Base-by-base conservation (phyloP, 92 coral and sea anemone genomes). In the Pocillopora grandis region DNA sequence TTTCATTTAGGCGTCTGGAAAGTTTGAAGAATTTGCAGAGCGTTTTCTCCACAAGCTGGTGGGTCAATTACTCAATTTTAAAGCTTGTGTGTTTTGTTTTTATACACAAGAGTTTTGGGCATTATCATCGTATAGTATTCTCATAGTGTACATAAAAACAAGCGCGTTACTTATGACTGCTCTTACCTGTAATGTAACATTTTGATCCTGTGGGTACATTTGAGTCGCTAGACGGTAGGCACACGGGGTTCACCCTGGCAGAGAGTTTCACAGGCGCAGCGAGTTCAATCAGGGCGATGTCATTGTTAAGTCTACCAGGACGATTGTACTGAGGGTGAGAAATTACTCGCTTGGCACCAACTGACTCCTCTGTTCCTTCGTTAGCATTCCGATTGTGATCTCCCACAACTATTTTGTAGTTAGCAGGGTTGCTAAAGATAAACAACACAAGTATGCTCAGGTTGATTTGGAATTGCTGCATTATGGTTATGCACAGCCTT, bases 281-380 rank as follows among this genome's bases (percentile, higher is more conserved):
- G 16, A 91, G 77, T 76, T 91, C 88, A 17, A 91, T 78, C 62
- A 91, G 76, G 14, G 94, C 94, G 36, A 91, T 91, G 71, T 91
- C 94, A 74, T 88, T 91, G 79, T 86, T 89, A 33, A 91, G 80
- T 2, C 76, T 84, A 5, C 90, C 89, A 19, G 82, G 77, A 5
- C 49, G 12, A 69, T 82, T 79, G 72, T 93, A 93, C 9, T 58
- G 36, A 16, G 92, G 83, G 77, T 91, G 94, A 15, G 64, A 60
- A 33, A 91, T 27, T 20, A 89, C 79, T 67, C 75, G 66, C 74
- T 86, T 84, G 31, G 88, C 97, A 49, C 58, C 70, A 21, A 93
- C 91, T 15, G 75, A 67, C 62, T 90, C 87, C 75, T 93, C 97
- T 16, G 86, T 84, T 70, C 92, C 92, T n/a, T 93, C 97, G 67